These are phyloP conservation scores for Eidolon dupreanum DNA, from an alignment of 2,797 vertebrate species.

Conservation along the genomic window DNA sequence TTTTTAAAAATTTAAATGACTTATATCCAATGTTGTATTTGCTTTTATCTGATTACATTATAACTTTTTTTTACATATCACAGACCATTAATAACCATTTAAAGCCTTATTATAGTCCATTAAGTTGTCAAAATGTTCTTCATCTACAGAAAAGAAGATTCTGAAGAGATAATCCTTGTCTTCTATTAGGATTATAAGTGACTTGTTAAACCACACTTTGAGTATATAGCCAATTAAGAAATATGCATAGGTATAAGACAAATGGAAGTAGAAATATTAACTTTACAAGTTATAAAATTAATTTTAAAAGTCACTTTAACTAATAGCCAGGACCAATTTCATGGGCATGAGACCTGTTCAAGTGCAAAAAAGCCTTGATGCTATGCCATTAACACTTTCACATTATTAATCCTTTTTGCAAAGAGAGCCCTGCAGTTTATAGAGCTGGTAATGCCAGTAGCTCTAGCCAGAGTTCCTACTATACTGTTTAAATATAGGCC, in stretches of 20 bases:
- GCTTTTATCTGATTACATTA: background rate
- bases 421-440: background rate
- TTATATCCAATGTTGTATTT: background rate
- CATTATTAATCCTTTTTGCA: background rate
- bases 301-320: background rate
- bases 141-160: background rate
- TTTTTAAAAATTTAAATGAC: conserved; percentile 16
- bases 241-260: background rate
- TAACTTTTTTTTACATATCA: background rate
- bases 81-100: background rate
- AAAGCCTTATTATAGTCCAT: background rate
- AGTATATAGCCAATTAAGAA: background rate
- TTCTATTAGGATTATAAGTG: background rate
- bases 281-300: background rate
- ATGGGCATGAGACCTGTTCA: background rate
- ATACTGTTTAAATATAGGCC: background rate
- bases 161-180: background rate
- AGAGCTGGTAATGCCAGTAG: background rate
- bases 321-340: background rate
- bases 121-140: conserved; percentile 1
- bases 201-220: background rate
- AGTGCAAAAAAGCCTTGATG: background rate
- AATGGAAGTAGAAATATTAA: background rate
- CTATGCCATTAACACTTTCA: background rate
- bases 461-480: background rate